A percentile compares a stretch with the other conserved stretches of the same genome.
phyloP scores from a whole-genome alignment of 2,113 vertebrate species.

The Alosa alosa region DNA sequence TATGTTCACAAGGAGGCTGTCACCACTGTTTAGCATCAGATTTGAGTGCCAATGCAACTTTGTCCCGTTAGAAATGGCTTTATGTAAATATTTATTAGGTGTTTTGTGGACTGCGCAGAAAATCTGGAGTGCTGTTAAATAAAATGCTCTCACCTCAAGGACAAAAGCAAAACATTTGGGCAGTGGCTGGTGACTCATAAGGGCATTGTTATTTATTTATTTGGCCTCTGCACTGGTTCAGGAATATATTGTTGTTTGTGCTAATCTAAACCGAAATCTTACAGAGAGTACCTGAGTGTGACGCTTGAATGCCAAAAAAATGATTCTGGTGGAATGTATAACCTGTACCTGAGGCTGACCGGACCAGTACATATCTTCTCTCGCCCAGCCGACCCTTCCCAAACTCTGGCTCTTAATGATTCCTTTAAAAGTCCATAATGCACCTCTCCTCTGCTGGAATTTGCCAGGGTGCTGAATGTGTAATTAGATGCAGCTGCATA shows the following conservation, averaged over 20 bases:
- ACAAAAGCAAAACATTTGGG: background rate
- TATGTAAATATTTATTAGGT: background rate
- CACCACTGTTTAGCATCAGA: background rate
- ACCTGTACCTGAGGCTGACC: background rate
- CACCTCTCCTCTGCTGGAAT: constrained; percentile 9
- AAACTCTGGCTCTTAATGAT: background rate
- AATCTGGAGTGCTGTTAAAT: background rate
- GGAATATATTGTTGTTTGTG: background rate
- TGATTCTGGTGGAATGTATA: background rate
- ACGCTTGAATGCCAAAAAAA: background rate
- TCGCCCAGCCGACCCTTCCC: background rate
- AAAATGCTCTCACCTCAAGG: background rate
- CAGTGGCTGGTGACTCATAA: background rate
- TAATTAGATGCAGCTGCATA: constrained; percentile 12
- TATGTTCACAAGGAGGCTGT: background rate
- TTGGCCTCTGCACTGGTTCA: background rate
- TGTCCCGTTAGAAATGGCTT: background rate
- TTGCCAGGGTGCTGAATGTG: constrained; percentile 1
- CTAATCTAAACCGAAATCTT: background rate
- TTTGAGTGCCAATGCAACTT: background rate
- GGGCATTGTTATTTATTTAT: constrained; percentile 7
- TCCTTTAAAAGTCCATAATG: background rate
- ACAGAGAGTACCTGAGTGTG: background rate
- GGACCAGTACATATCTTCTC: background rate
- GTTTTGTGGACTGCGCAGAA: background rate